Base-by-base conservation (phyloP, 2,113 vertebrate genomes). In the Menidia beryllina region DNA sequence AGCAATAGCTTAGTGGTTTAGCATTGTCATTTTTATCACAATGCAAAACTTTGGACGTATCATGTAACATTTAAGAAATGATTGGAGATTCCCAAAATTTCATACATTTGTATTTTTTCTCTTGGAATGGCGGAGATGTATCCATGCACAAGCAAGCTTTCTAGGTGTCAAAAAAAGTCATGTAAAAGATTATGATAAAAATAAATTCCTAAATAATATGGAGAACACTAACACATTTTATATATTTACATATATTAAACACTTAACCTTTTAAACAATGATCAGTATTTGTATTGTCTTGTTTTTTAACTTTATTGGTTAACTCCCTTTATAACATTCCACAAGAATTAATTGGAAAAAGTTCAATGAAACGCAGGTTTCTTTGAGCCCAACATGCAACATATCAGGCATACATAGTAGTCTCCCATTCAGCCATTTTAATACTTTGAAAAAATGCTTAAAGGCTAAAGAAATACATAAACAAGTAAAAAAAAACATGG, bases 11-110 rank as follows among this genome's bases (percentile, higher is more conserved):
- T 19, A 17, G 30, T 14, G 27, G 45, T 21, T 57, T 41, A 57
- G 45, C 45, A 34, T 61, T 39, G 26, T 51, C 36, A 1, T 23
- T 63, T 60, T 47, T 61, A 25, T 51, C 68, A 15, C 30, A 45
- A 61, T 52, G 36, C 48, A 75, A 63, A 75, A 61, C 30, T n/a
- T 54, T 39, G 19, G 14, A 6, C 14, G 2, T 23, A 43, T 24
- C 20, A 23, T 24, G 2, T 5, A 24, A 23, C 7, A 43, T 5
- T 2, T 17, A 2, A 15, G 4, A 43, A 15, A 45, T 45, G 7
- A 19, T 45, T 6, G 17, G 17, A 45, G 0, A 45, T 45, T 45
- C 39, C 8, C 6, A 45, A 19, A 45, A 13, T 17, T 45, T 19
- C 41, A 19, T 19, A 17, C 14, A 41, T 61, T 62, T 62, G 30